phyloP scores from a whole-genome alignment of 2,113 vertebrate species.

The Lepus europaeus region DNA sequence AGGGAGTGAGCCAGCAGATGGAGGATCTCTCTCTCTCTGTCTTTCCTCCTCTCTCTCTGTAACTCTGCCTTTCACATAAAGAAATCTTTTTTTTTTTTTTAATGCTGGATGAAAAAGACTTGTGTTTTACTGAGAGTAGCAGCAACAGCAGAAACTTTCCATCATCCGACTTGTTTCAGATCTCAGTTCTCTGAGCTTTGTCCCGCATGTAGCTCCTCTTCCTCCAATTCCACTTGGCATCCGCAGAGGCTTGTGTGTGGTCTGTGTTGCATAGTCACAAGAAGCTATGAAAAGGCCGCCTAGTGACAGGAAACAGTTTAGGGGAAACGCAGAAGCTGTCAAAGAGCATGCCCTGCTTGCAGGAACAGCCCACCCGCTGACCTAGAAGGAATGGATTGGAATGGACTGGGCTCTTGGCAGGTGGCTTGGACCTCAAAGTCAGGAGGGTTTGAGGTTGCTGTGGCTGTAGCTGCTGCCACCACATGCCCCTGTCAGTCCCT shows the following conservation, averaged over 20 bases:
- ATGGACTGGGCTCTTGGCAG: neutral
- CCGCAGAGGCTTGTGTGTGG: neutral
- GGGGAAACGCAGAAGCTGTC: neutral
- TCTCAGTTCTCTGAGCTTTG: neutral
- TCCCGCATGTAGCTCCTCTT: neutral
- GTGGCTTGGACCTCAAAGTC: neutral
- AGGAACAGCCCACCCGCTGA: neutral
- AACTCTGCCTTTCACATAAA: too few species aligned
- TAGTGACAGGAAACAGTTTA: neutral
- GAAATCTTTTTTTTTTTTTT: too few species aligned
- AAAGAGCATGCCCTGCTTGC: neutral
- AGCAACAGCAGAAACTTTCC: neutral
- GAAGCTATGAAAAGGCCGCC: neutral
- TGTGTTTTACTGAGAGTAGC: neutral
- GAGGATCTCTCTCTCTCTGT: too few species aligned
- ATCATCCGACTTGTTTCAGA: neutral
- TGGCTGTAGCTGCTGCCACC: neutral
- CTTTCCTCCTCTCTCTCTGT: too few species aligned
- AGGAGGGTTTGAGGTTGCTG: neutral
- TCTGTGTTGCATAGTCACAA: constrained; percentile 32
- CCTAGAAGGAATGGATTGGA: too few species aligned
- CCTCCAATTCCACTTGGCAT: neutral
- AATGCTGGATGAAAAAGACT: neutral
- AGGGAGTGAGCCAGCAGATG: too few species aligned
- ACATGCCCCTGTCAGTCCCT: too few species aligned